phyloP scores from a whole-genome alignment of 2,797 vertebrate genomes.

The Trachurus trachurus region DNA sequence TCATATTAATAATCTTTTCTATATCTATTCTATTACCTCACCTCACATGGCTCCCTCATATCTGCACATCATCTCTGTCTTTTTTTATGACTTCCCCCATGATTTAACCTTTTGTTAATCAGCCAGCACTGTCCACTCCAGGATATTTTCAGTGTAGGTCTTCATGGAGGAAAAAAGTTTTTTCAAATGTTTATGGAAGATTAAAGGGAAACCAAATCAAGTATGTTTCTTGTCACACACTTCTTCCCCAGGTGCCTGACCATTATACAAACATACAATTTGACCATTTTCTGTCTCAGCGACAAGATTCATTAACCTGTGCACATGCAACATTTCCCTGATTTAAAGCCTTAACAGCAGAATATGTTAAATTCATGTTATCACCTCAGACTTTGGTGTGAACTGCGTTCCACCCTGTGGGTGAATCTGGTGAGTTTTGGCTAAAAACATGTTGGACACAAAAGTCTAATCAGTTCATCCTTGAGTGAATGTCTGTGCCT shows the following conservation, averaged over 20 bases:
- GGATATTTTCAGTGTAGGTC: not conserved
- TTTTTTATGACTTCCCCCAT: not conserved
- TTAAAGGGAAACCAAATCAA: not conserved
- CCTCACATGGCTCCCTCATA: not conserved
- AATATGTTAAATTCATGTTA: no score
- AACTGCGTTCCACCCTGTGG: no score
- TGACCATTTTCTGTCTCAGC: not conserved
- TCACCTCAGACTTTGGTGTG: no score
- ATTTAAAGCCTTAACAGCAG: no score
- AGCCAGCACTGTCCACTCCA: not conserved
- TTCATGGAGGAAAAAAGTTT: not conserved
- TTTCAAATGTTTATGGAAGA: not conserved
- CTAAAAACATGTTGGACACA: no score
- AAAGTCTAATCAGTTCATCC: no score
- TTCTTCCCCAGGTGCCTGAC: not conserved
- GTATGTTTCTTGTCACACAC: not conserved
- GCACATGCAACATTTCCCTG: no score
- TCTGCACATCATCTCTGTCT: not conserved
- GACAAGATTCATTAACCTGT: not conserved
- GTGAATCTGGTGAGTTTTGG: no score
- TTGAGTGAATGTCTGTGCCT: no score
- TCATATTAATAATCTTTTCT: conserved; percentile 2
- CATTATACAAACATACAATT: not conserved
- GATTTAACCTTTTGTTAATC: not conserved
- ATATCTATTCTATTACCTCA: not conserved